A percentile compares a stretch with the other conserved stretches of the same genome.
Conservation (phyloP, 2,113 vertebrate species). For the Acrocephalus kingi region DNA sequence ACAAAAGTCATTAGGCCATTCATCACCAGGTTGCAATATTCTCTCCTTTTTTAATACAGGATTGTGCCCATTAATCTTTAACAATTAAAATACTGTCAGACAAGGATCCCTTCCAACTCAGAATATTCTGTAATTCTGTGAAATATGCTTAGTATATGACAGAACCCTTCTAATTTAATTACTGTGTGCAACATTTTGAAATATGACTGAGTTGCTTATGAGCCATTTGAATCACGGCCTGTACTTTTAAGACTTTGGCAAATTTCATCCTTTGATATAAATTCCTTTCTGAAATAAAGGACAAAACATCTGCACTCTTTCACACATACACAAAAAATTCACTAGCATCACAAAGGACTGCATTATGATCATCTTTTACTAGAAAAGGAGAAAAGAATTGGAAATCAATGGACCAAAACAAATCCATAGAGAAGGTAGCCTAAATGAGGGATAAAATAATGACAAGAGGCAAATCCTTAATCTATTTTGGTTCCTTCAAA, state of each 20-base stretch:
- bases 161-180: conserved; percentile 18
- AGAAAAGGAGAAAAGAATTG: background rate
- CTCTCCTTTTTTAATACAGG: background rate
- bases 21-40: background rate
- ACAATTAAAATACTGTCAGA: background rate
- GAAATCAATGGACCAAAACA: background rate
- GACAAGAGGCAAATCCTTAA: background rate
- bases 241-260: background rate
- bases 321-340: background rate
- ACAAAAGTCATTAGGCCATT: background rate
- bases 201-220: background rate
- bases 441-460: background rate
- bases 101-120: background rate
- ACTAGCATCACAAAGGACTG: background rate
- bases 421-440: background rate
- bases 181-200: background rate
- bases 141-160: background rate
- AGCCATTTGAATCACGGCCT: background rate
- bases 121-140: background rate
- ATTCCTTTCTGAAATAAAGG: background rate
- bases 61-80: background rate
- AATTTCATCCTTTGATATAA: background rate
- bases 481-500: background rate
- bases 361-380: background rate
- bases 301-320: background rate